Evolutionary conservation across 1,140 invertebrate genomes (phyloP), one percentile per base, ranked within the genome.

Genomic region (Mamestra configurata): DNA sequence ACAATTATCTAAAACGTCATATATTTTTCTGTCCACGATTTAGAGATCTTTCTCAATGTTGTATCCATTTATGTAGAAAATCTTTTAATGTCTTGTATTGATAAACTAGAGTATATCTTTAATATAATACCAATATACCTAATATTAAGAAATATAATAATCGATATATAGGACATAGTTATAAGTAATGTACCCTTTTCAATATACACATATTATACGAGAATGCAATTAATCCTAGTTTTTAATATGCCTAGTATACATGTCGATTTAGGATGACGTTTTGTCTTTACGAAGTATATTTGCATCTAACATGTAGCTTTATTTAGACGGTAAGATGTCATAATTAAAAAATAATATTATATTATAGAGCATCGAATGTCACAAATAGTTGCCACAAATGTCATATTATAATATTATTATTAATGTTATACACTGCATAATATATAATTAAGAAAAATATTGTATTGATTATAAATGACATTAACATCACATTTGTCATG

Each of bases 401-500:
- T 64, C 59, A 37, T 64, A 37, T 37, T 64, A 59, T 49, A 31
- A 13, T 59, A 40, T 37, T 40, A 64, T 10, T 37, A 40, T 24
- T 55, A 55, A 24, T 55, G 22, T 55, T 46, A 46, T 15, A 46
- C 53, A 55, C 20, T 37, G 59, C 59, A 64, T 64, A 64, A 64
- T 64, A 64, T 20, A 64, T 11, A 40, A 40, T 64, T 61, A 37
- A 64, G 59, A 40, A 40, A 64, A 37, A 64, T 35, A 64, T 37
- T 27, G 4, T 64, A 40, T 64, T 64, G 40, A 64, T 40, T 64
- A 64, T 64, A 35, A 35, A 61, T 18, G 27, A 35, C 31, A 35
- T 61, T 35, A 61, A 64, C 35, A 55, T 55, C 20, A 24, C 53
- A 24, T 20, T 55, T 55, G 59, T 40, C 40, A 64, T 40, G n/a